Percentiles rank a stretch among this genome's conserved stretches.
Conservation (phyloP, 1,140 invertebrate genomes). For the Frieseomelitta varia region DNA sequence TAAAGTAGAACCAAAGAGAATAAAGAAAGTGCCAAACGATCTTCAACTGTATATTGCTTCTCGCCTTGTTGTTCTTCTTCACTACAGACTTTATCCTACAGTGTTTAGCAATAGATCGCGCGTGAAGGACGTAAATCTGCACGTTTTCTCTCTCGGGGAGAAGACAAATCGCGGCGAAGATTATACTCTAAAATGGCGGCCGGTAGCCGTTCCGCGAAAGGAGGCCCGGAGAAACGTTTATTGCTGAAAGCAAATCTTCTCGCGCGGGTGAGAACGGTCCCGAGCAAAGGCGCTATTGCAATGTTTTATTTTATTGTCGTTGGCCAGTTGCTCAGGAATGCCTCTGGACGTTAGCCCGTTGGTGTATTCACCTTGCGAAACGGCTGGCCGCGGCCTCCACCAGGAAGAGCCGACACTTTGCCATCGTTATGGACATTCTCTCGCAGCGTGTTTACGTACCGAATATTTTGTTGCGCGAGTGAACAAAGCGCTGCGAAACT, state of each 20-base stretch:
- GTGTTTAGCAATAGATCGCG: conserved; percentile 11
- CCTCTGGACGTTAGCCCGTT: conserved; percentile 68
- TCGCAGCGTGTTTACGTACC: conserved; percentile 63
- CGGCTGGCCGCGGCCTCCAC: conserved; percentile 9
- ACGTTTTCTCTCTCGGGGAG: neutral
- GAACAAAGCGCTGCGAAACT: neutral
- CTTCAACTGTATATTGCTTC: neutral
- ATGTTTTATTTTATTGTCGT: conserved; percentile 79
- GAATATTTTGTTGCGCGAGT: conserved; percentile 57
- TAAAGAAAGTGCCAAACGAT: neutral
- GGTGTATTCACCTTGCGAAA: conserved; percentile 67
- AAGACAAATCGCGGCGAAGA: conserved; percentile 14
- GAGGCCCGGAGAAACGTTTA: conserved; percentile 65
- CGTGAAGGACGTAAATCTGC: neutral
- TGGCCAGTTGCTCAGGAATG: conserved; percentile 73
- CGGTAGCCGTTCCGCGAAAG: conserved; percentile 16
- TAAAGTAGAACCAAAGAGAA: too few species aligned
- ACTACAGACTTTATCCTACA: neutral
- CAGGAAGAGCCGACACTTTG: conserved; percentile 60
- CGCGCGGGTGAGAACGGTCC: conserved; percentile 61
- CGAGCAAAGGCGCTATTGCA: conserved; percentile 72
- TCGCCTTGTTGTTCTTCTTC: neutral
- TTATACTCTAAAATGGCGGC: conserved; percentile 32
- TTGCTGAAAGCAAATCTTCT: conserved; percentile 75
- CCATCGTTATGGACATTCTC: conserved; percentile 62